Evolutionary conservation across 2,113 vertebrate species (phyloP), one percentile per base, ranked within the genome.

Genomic region (Phaethon lepturus): DNA sequence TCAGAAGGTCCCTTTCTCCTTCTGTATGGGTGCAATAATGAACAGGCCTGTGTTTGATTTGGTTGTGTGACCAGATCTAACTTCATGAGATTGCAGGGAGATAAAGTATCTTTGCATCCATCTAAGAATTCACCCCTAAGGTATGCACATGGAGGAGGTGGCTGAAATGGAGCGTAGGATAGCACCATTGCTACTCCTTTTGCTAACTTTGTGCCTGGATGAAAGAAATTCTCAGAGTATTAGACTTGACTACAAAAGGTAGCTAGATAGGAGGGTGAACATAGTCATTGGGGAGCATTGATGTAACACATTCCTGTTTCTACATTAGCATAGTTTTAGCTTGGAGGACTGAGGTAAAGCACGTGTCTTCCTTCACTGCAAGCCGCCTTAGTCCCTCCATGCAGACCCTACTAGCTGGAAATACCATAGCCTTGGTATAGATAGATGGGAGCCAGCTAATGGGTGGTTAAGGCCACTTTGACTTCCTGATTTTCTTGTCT

Each of bases 251-350:
- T 17, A 69, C 18, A 63, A 42, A 71, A 92, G 4, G 20, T 44
- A 71, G 33, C 22, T 33, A 47, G 50, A 29, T 14, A 29, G 44
- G 13, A 78, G 15, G 3, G 11, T 79, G 64, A 66, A 35, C 14
- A 20, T 1, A 47, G 24, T 45, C 7, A 45, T 4, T 35, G 42
- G 26, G 64, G 50, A 45, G 5, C 26, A 18, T 0, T 45, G 35
- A 19, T 31, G 12, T 19, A 35, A 76, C 17, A 31, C 2, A 15
- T 69, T 83, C 44, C 14, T 68, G 5, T 76, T 92, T 90, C 44
- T 58, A 55, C 4, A 9, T 50, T 31, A 33, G 69, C 20, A 47
- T 1, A 31, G 20, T 62, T 86, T 72, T 73, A 91, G 20, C 28
- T 78, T 24, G 66, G 77, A 49, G 68, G 68, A 13, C 3, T 52